Conservation (phyloP, 2,888 invertebrate species). For the Dermolepida albohirtum region DNA sequence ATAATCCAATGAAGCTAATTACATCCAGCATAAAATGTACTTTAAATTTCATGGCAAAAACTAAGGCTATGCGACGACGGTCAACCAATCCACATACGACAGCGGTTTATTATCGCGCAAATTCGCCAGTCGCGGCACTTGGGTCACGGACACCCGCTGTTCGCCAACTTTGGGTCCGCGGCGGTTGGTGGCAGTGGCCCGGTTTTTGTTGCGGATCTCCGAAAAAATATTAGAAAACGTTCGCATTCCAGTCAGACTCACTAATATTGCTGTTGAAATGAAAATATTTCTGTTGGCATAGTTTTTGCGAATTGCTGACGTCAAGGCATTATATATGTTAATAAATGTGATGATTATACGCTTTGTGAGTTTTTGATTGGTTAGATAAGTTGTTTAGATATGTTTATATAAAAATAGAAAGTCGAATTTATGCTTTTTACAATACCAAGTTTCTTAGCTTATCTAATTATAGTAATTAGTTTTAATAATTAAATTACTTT, state of each 20-base stretch:
- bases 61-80: slow-evolving; percentile 4
- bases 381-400: too few species aligned
- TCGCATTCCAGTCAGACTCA: slow-evolving; percentile 22
- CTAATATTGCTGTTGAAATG: background rate
- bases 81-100: slow-evolving; percentile 1
- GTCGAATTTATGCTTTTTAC: too few species aligned
- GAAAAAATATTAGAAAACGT: slow-evolving; percentile 32
- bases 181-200: slow-evolving; percentile 43
- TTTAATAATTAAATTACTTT: too few species aligned
- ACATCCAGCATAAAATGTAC: too few species aligned
- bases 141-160: slow-evolving; percentile 49
- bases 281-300: slow-evolving; percentile 16
- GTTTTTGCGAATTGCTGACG: slow-evolving; percentile 21
- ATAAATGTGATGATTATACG: background rate
- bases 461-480: too few species aligned
- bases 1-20: background rate
- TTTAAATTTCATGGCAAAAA: background rate
- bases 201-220: slow-evolving; percentile 25
- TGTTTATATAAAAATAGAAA: slow-evolving; percentile 7
- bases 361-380: slow-evolving; percentile 4
- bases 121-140: slow-evolving; percentile 39
- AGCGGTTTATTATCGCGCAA: slow-evolving; percentile 20
- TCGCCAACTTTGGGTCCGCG: slow-evolving; percentile 43
- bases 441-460: too few species aligned
- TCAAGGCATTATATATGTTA: slow-evolving; percentile 10